Evolutionary conservation across 1,140 invertebrate species (phyloP).

Genomic region (Cecropterus lyciades): DNA sequence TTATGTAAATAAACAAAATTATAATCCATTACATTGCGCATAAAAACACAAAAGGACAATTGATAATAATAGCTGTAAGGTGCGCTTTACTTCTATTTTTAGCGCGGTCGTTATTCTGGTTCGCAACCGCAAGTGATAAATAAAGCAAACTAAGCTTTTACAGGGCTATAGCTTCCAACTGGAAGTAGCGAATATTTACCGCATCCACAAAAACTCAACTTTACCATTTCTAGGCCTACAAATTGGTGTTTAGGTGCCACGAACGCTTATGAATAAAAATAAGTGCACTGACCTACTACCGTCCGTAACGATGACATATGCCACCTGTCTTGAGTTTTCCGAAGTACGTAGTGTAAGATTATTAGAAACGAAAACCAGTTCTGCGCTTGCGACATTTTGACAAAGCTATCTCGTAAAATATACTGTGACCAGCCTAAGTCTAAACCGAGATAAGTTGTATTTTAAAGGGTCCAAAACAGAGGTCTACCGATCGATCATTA

Average conservation of each 20-base stretch:
- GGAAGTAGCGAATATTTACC: slow-evolving; percentile 32
- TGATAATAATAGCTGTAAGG: slow-evolving; percentile 46
- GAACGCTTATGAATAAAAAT: slow-evolving; percentile 24
- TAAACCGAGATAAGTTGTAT: slow-evolving; percentile 64
- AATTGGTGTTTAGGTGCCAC: slow-evolving; percentile 19
- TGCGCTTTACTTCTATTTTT: slow-evolving; percentile 61
- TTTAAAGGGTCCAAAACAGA: slow-evolving; percentile 72
- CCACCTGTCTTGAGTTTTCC: slow-evolving; percentile 21
- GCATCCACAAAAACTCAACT: slow-evolving; percentile 3
- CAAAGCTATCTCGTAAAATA: slow-evolving; percentile 33
- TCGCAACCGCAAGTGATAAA: slow-evolving; percentile 64
- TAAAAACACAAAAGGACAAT: slow-evolving; percentile 33
- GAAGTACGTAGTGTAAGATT: slow-evolving; percentile 12
- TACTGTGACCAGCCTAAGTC: slow-evolving; percentile 37
- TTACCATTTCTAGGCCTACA: slow-evolving; percentile 10
- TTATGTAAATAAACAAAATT: slow-evolving; percentile 26
- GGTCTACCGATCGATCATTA: slow-evolving; percentile 79
- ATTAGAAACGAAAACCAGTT: slow-evolving; percentile 26
- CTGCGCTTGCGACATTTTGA: slow-evolving; percentile 29
- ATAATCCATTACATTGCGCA: slow-evolving; percentile 26
- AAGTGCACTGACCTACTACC: slow-evolving; percentile 18
- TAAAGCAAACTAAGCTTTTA: slow-evolving; percentile 52
- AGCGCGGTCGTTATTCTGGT: slow-evolving; percentile 60
- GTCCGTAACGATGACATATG: slow-evolving; percentile 16
- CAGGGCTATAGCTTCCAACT: slow-evolving; percentile 42